These are phyloP conservation scores for Nysson spinosus DNA, from an alignment of 2,888 invertebrate species.

Conservation along the genomic window DNA sequence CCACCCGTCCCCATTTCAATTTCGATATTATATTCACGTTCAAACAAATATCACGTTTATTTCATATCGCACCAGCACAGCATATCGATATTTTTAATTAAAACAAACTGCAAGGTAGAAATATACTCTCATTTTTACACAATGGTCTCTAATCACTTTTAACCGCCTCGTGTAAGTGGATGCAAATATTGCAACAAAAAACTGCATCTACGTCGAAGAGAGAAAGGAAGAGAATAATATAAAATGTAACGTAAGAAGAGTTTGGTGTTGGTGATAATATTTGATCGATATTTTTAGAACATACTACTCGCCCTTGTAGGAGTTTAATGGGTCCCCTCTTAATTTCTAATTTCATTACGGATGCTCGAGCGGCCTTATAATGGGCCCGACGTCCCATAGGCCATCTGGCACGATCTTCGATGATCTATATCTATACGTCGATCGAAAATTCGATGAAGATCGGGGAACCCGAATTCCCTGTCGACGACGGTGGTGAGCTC, in stretches of 20 bases:
- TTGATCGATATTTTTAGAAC: conserved; percentile 48
- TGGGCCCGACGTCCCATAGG: conserved; percentile 66
- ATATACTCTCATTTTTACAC: background rate
- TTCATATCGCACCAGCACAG: background rate
- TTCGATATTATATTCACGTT: background rate
- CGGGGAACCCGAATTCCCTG: conserved; percentile 46
- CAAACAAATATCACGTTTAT: conserved; percentile 14
- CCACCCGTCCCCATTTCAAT: conserved; percentile 2
- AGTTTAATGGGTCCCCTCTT: conserved; percentile 25
- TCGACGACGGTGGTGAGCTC: conserved; percentile 17
- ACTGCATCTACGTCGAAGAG: too few species aligned
- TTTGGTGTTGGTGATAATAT: too few species aligned
- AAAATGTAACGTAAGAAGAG: too few species aligned
- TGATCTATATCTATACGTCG: conserved; percentile 58
- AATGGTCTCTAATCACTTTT: too few species aligned
- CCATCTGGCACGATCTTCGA: conserved; percentile 73
- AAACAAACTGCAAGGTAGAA: conserved; percentile 1
- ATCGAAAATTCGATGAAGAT: conserved; percentile 65
- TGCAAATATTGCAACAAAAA: too few species aligned
- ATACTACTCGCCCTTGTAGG: conserved; percentile 20
- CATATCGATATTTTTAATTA: conserved; percentile 13
- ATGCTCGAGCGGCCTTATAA: conserved; percentile 61
- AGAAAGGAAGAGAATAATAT: too few species aligned
- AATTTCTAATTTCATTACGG: conserved; percentile 71
- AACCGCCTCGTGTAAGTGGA: too few species aligned